Evolutionary conservation across 2,888 invertebrate species (phyloP).

Genomic region (Archaeoteleia sp.): DNA sequence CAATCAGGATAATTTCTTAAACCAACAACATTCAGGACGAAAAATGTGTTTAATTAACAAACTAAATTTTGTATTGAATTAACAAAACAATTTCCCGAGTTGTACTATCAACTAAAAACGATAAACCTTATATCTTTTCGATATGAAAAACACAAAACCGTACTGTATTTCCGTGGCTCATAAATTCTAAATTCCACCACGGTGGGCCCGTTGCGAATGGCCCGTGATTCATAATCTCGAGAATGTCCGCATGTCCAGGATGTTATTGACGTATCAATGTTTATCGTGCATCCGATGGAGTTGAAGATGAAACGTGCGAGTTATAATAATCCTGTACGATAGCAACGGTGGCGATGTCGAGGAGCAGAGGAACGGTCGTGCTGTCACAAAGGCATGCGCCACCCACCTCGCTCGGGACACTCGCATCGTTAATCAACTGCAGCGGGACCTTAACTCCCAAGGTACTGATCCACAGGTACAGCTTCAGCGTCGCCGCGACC

Average conservation of each 20-base stretch:
- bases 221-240: conserved; percentile 29
- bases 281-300: conserved; percentile 57
- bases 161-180: background rate
- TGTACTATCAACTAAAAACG: too few relatives aligned
- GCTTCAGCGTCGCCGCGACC: conserved; percentile 58
- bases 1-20: too few relatives aligned
- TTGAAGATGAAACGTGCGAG: conserved; percentile 66
- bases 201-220: conserved; percentile 42
- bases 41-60: too few relatives aligned
- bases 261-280: conserved; percentile 53
- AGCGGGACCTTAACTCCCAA: conserved; percentile 72
- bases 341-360: conserved; percentile 71
- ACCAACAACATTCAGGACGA: too few relatives aligned
- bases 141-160: conserved; percentile 16
- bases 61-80: too few relatives aligned
- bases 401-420: conserved; percentile 73
- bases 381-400: conserved; percentile 76
- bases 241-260: conserved; percentile 45
- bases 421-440: conserved; percentile 74
- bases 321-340: conserved; percentile 66
- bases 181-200: conserved; percentile 49
- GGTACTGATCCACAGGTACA: conserved; percentile 72
- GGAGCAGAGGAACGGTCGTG: conserved; percentile 69
- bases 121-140: background rate
- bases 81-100: too few relatives aligned